Evolutionary conservation across 2,113 vertebrate genomes (phyloP).

Genomic region (Bubo blakistoni): DNA sequence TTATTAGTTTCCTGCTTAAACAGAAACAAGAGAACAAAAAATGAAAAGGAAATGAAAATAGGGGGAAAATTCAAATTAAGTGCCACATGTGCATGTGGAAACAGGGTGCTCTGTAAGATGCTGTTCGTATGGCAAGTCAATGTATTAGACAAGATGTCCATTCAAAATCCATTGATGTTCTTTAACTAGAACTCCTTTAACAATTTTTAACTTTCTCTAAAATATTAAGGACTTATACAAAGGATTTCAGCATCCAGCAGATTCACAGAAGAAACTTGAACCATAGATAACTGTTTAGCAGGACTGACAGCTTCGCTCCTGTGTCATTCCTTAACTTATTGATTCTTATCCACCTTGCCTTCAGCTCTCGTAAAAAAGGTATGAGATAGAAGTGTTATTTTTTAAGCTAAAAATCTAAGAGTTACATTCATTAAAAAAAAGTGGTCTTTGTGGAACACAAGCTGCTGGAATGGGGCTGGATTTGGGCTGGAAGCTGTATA

Average conservation of each 20-base stretch:
- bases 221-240: background rate
- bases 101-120: background rate
- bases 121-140: background rate
- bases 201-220: background rate
- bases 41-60: background rate
- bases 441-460: background rate
- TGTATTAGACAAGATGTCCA: background rate
- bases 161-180: background rate
- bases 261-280: background rate
- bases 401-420: background rate
- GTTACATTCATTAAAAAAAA: background rate
- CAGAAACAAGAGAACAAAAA: background rate
- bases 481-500: background rate
- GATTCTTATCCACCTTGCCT: background rate
- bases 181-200: background rate
- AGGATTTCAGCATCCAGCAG: background rate
- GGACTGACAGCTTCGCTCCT: background rate
- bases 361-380: background rate
- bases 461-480: fast-evolving
- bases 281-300: background rate
- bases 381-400: background rate
- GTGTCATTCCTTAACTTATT: background rate
- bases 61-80: background rate
- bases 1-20: background rate
- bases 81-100: background rate